A percentile compares a stretch with the other conserved stretches of the same genome.
Conservation (phyloP, 2,113 vertebrate genomes). For the Scomber japonicus region DNA sequence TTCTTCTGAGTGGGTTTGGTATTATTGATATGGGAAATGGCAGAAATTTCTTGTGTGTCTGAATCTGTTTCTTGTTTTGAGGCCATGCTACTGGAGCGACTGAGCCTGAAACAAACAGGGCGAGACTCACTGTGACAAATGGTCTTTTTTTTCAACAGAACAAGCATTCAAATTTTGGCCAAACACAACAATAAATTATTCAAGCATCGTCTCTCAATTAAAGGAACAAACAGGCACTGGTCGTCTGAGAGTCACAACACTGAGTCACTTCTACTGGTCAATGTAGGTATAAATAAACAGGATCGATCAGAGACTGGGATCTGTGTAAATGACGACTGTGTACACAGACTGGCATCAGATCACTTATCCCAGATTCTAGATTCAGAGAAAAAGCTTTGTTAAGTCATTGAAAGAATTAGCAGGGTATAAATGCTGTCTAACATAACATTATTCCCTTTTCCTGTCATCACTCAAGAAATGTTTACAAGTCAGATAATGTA, state of each 20-base stretch:
- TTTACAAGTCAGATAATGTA: conserved; percentile 17
- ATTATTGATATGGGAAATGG: conserved; percentile 86
- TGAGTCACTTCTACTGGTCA: conserved; percentile 18
- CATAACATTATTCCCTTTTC: conserved; percentile 29
- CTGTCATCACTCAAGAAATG: conserved; percentile 18
- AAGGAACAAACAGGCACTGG: conserved; percentile 22
- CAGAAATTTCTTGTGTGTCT: conserved; percentile 91
- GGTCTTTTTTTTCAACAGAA: background rate
- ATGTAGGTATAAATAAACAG: conserved; percentile 30
- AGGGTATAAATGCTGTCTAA: conserved; percentile 5
- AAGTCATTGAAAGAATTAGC: background rate
- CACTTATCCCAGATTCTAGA: conserved; percentile 6
- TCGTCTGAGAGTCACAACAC: background rate
- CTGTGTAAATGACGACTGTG: background rate
- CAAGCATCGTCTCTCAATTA: conserved; percentile 13
- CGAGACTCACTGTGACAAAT: conserved; percentile 19
- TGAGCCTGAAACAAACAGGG: conserved; percentile 85
- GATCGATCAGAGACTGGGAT: conserved; percentile 19
- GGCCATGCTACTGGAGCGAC: conserved; percentile 94
- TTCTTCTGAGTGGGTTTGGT: conserved; percentile 91
- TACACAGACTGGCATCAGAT: conserved; percentile 28
- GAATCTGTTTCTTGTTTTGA: conserved; percentile 96
- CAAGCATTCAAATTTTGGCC: background rate
- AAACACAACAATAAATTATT: conserved; percentile 30
- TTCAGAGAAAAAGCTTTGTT: conserved; percentile 2